Conservation (phyloP, 2,113 vertebrate genomes). For the Oostethus manadensis region DNA sequence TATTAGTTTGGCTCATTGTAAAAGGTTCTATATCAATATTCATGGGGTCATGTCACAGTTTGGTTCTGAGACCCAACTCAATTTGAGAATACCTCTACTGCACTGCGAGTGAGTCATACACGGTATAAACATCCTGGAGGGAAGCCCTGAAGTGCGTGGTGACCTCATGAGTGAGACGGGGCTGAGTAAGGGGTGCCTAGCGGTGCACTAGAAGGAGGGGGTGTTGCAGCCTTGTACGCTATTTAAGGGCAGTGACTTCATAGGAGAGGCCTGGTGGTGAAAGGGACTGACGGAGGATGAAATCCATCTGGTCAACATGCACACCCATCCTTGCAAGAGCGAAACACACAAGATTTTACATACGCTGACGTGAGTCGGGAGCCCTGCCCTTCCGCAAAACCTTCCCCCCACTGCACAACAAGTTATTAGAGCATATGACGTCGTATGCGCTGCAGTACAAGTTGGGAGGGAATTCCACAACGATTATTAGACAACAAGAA, state of each 20-base stretch:
- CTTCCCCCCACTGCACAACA: slow-evolving; percentile 3
- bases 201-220: slow-evolving; percentile 21
- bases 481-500: too few relatives aligned
- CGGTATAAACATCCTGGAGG: slow-evolving; percentile 23
- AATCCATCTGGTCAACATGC: slow-evolving; percentile 40
- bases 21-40: slow-evolving; percentile 10
- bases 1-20: neutral
- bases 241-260: slow-evolving; percentile 62
- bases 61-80: neutral
- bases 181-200: slow-evolving; percentile 5
- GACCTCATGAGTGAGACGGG: slow-evolving; percentile 43
- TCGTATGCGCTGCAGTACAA: too few relatives aligned
- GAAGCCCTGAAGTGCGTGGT: slow-evolving; percentile 21
- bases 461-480: too few relatives aligned
- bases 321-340: slow-evolving; percentile 17
- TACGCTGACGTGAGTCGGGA: neutral
- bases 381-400: neutral
- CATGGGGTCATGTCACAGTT: slow-evolving; percentile 1
- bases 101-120: neutral
- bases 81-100: neutral
- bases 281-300: slow-evolving; percentile 46
- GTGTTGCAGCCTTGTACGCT: slow-evolving; percentile 23
- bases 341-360: slow-evolving; percentile 32
- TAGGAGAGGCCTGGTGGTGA: slow-evolving; percentile 38
- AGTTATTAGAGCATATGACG: slow-evolving; percentile 4